Percentiles rank a stretch among this genome's conserved stretches.
phyloP scores from a whole-genome alignment of 2,888 invertebrate genomes.

The Elegia similella region DNA sequence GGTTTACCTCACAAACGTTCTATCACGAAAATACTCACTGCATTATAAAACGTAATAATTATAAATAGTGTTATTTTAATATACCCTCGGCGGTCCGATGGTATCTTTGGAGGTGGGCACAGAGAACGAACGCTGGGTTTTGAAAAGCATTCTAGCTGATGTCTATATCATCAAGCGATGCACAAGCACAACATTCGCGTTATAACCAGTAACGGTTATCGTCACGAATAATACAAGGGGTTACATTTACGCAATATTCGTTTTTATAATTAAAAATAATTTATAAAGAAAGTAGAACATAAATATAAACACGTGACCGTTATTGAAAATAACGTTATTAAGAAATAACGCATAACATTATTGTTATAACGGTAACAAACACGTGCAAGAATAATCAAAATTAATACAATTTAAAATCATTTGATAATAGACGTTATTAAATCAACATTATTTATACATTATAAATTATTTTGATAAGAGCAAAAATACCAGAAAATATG shows the following conservation, averaged over 20 bases:
- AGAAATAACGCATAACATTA: too few species aligned
- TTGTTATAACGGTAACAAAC: too few species aligned
- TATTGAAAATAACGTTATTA: neutral
- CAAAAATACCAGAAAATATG: too few species aligned
- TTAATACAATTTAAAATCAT: too few species aligned
- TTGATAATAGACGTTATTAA: neutral
- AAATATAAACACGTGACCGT: neutral
- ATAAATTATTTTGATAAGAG: too few species aligned
- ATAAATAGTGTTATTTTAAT: neutral
- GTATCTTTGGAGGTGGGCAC: constrained; percentile 93
- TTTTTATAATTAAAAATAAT: constrained; percentile 4
- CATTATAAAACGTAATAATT: too few species aligned
- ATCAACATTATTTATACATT: too few species aligned
- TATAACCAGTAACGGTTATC: constrained; percentile 22
- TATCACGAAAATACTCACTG: too few species aligned
- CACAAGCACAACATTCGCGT: constrained; percentile 27
- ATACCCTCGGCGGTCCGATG: constrained; percentile 76
- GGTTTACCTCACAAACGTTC: too few species aligned
- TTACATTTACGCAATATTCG: constrained; percentile 31
- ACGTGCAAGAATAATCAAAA: too few species aligned
- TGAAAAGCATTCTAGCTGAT: constrained; percentile 90
- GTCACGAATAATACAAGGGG: constrained; percentile 9
- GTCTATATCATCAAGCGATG: constrained; percentile 58
- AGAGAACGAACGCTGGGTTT: constrained; percentile 95
- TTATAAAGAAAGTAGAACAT: neutral